Conservation (phyloP, 92 coral and sea anemone genomes). For the Virgularia gustaviana region DNA sequence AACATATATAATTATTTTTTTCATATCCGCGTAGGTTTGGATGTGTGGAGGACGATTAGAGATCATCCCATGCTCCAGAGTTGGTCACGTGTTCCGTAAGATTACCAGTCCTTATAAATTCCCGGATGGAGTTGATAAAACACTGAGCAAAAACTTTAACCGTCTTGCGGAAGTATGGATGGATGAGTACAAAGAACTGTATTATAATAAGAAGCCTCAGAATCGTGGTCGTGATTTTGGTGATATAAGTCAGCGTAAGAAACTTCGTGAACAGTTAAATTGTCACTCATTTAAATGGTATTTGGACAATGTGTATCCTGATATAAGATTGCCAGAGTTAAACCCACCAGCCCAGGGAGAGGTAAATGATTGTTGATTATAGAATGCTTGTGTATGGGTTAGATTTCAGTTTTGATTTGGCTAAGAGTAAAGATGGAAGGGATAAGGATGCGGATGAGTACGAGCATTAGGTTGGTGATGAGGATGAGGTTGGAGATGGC, state of each 20-base stretch:
- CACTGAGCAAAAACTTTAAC: slow-evolving; percentile 88
- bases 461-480: too few relatives aligned
- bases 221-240: slow-evolving; percentile 82
- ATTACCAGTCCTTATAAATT: slow-evolving; percentile 81
- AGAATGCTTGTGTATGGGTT: background rate
- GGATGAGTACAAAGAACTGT: slow-evolving; percentile 95
- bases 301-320: slow-evolving; percentile 92
- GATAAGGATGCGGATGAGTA: background rate
- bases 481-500: too few relatives aligned
- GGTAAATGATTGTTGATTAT: slow-evolving; percentile 39
- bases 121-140: slow-evolving; percentile 90
- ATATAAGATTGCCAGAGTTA: slow-evolving; percentile 94
- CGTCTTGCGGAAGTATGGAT: slow-evolving; percentile 99
- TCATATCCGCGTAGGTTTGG: slow-evolving; percentile 92
- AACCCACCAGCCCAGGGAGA: slow-evolving; percentile 98
- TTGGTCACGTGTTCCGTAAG: slow-evolving; percentile 98
- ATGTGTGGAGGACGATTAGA: slow-evolving; percentile 99
- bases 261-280: slow-evolving; percentile 65
- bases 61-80: slow-evolving; percentile 92
- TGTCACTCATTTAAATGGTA: slow-evolving; percentile 95
- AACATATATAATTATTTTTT: background rate
- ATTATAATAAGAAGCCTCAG: slow-evolving; percentile 95
- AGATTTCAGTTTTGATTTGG: background rate
- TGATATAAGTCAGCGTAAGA: slow-evolving; percentile 82
- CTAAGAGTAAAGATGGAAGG: background rate